These are phyloP conservation scores for Trochalopteron elliotii DNA, from an alignment of 2,113 vertebrate species.

Conservation along the genomic window DNA sequence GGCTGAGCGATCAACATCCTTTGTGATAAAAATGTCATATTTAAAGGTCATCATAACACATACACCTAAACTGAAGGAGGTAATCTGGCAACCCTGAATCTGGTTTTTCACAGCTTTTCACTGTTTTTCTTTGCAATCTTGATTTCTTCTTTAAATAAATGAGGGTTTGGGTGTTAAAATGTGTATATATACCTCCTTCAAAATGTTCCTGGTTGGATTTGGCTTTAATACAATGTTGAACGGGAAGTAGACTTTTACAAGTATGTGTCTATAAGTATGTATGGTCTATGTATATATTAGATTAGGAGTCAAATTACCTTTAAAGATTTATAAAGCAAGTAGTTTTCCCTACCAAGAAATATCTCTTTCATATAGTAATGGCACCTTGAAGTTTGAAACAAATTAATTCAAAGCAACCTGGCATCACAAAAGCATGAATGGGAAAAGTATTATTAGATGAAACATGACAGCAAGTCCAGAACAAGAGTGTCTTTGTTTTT, in stretches of 20 bases:
- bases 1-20: not conserved
- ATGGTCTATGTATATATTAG: not conserved
- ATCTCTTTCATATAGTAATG: not conserved
- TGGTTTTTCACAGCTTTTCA: not conserved
- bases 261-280: not conserved
- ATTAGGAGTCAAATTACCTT: not conserved
- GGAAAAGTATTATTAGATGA: not conserved
- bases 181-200: not conserved
- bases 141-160: not conserved
- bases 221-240: not conserved
- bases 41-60: not conserved
- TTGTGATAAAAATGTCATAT: not conserved
- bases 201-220: not conserved
- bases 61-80: not conserved
- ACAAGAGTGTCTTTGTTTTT: not conserved
- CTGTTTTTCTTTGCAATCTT: not conserved
- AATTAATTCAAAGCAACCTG: slow-evolving; percentile 2
- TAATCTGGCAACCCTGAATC: not conserved
- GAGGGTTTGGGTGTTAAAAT: not conserved
- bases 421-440: not conserved
- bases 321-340: not conserved
- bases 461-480: not conserved
- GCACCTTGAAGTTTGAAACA: not conserved
- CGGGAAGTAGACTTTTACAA: not conserved
- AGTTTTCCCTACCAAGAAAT: not conserved